Evolutionary conservation across 2,797 vertebrate species (phyloP).

Genomic region (Phyllotis vaccarum): DNA sequence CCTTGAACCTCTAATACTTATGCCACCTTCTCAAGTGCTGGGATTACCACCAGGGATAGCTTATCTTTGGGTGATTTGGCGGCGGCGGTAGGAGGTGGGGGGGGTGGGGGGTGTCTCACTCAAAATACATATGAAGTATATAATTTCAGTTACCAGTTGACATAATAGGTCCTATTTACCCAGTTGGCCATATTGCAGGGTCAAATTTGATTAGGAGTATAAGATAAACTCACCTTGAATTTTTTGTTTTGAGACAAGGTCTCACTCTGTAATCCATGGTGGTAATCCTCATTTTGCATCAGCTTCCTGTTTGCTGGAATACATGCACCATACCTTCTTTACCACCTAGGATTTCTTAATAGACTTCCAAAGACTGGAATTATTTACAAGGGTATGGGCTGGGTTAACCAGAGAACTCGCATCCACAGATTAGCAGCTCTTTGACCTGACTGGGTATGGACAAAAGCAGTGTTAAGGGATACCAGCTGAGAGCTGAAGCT

Average conservation of each 20-base stretch:
- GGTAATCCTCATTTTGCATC: not conserved
- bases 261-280: not conserved
- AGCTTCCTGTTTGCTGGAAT: not conserved
- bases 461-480: not conserved
- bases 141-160: conserved; percentile 12
- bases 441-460: not conserved
- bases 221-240: not conserved
- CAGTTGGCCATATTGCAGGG: not conserved
- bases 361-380: conserved; percentile 34
- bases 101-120: too few species aligned
- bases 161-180: not conserved
- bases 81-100: too few species aligned
- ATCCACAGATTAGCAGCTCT: not conserved
- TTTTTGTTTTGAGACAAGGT: not conserved
- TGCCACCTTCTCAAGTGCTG: not conserved
- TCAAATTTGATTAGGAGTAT: conserved; percentile 28
- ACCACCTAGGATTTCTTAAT: not conserved
- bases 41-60: not conserved
- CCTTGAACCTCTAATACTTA: not conserved
- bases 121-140: conserved; percentile 30
- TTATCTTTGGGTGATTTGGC: conserved; percentile 49
- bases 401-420: not conserved
- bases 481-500: not conserved
- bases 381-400: conserved; percentile 28
- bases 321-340: not conserved